Percentiles rank a stretch among this genome's conserved stretches.
Evolutionary conservation across 2,888 invertebrate species (phyloP).

Genomic region (Salticus scenicus): DNA sequence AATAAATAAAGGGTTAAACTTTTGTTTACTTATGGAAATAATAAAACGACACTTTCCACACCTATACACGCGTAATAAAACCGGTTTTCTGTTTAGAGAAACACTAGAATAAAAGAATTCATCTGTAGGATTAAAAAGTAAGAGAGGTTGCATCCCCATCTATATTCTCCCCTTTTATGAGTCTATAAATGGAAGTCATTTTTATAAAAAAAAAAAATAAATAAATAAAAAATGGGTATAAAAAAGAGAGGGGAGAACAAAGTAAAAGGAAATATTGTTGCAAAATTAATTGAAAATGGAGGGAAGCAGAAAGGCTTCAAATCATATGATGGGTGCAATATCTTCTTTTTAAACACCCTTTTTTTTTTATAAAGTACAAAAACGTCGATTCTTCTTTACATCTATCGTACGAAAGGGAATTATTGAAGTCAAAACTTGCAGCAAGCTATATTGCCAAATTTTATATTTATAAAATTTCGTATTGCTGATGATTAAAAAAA

Average conservation of each 20-base stretch:
- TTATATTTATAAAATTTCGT: no score
- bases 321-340: conserved; percentile 14
- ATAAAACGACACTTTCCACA: no score
- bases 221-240: background rate
- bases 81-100: no score
- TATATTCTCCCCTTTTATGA: background rate
- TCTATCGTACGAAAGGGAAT: no score
- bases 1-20: no score
- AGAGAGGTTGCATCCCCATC: background rate
- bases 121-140: background rate
- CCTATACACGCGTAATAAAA: no score
- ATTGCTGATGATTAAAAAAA: no score
- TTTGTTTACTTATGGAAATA: no score
- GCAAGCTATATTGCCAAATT: no score
- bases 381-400: conserved; percentile 31
- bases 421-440: no score
- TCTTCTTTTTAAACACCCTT: background rate
- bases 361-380: conserved; percentile 36
- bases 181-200: background rate
- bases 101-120: no score
- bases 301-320: conserved; percentile 57
- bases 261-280: conserved; percentile 17
- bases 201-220: background rate
- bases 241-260: conserved; percentile 21
- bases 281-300: conserved; percentile 57